Base-by-base conservation (phyloP, 2,888 invertebrate species). In the Coenonympha arcania region DNA sequence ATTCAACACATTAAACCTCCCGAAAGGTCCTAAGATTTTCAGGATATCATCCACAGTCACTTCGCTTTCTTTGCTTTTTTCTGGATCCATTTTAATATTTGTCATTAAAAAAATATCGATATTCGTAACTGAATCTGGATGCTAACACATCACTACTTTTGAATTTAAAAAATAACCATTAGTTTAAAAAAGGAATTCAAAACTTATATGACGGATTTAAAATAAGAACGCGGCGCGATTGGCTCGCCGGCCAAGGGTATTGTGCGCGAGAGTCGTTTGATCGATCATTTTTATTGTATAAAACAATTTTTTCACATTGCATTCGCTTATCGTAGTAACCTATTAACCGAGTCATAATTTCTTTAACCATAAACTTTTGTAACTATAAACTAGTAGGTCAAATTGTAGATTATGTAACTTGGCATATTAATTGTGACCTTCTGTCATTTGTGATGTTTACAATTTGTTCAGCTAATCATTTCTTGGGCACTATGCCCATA, bases 11-110 rank as follows among this genome's bases (percentile, higher is more conserved):
- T 86, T 85, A 49, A 84, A 86, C 54, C 64, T 76, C 2, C 80
- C 79, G 22, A 84, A 86, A 1, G 86, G 85, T 55, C 83, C 78
- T 9, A 86, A 56, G 40, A 76, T 68, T 48, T 71, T 64, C 45
- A 86, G 69, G 56, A 86, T 85, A 64, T 83, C 82, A 55, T 86
- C 86, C 61, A 84, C 84, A 1, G 76, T 73, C 69, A 82, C 83
- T 65, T 79, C 79, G 52, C 55, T 67, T 46, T 43, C 52, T 20
- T 70, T 63, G 48, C 74, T 80, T 61, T 84, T 85, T 58, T 84
- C 83, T 0, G 71, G 64, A 73, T 81, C 79, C 85, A 85, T 86
- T 67, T 66, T 74, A 26, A 51, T 55, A 56, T 37, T 37, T 47
- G 19, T 45, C 28, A 33, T n/a, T 11, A 15, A 9, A 15, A 15